Evolutionary conservation across 2,113 vertebrate genomes (phyloP).

Genomic region (Dermatemys mawii): DNA sequence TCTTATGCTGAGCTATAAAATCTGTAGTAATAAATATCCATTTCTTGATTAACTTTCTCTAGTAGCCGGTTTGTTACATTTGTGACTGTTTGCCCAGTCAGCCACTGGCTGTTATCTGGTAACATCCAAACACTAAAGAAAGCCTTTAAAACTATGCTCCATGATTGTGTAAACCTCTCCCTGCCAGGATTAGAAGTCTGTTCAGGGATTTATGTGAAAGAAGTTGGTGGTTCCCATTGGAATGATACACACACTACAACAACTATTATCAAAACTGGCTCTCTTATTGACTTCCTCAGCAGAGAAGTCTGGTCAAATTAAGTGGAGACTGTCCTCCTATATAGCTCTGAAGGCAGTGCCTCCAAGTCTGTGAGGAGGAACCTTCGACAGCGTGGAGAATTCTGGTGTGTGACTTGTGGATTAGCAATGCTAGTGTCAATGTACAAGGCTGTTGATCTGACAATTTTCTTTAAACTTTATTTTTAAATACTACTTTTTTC

Average conservation of each 20-base stretch:
- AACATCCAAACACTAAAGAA: neutral
- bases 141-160: neutral
- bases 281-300: neutral
- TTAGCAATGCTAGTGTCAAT: neutral
- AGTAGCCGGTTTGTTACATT: neutral
- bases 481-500: neutral
- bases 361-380: neutral
- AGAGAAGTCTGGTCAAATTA: neutral
- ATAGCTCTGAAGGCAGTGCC: neutral
- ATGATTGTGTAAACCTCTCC: neutral
- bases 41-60: neutral
- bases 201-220: neutral
- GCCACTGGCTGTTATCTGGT: neutral
- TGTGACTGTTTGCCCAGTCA: neutral
- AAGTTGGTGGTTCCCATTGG: neutral
- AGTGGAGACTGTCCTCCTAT: neutral
- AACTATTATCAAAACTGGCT: neutral
- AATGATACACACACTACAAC: neutral
- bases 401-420: neutral
- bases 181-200: neutral
- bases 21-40: neutral
- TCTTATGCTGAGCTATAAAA: neutral
- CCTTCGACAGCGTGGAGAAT: neutral
- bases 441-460: too few relatives aligned
- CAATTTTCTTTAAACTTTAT: neutral